Percentiles rank a stretch among this genome's conserved stretches.
These are phyloP conservation scores for Armadillidium nasatum DNA, from an alignment of 1,140 invertebrate species.

Conservation along the genomic window DNA sequence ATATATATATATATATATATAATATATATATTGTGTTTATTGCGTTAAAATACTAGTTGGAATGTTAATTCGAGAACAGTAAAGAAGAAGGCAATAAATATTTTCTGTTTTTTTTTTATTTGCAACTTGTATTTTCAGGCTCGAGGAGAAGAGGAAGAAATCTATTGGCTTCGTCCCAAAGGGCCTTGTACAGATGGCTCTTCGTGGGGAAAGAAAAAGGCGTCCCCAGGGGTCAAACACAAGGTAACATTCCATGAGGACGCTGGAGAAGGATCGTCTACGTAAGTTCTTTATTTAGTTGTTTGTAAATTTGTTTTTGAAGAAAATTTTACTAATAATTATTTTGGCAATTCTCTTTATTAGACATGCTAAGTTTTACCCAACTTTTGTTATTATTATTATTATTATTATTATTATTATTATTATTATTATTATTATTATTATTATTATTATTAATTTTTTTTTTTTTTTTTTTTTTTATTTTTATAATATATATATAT, in stretches of 20 bases:
- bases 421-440: neutral
- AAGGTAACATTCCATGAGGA: conserved; percentile 37
- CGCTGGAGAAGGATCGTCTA: neutral
- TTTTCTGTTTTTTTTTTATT: conserved; percentile 70
- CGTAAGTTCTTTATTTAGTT: neutral
- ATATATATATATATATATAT: no score
- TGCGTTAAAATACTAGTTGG: no score
- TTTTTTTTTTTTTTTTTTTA: neutral
- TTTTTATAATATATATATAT: conserved; percentile 1
- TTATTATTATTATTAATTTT: neutral
- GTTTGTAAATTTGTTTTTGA: no score
- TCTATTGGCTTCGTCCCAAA: conserved; percentile 51
- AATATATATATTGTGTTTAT: no score
- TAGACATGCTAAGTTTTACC: no score
- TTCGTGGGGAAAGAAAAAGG: conserved; percentile 29
- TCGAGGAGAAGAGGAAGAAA: conserved; percentile 40
- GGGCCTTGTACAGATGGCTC: conserved; percentile 47
- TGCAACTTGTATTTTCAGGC: conserved; percentile 56
- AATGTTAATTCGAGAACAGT: no score
- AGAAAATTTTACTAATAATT: no score
- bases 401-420: neutral
- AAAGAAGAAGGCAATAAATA: conserved; percentile 47
- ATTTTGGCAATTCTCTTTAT: no score
- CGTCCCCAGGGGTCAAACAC: conserved; percentile 35
- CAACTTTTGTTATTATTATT: neutral